Percentiles rank a stretch among this genome's conserved stretches.
Evolutionary conservation across 2,113 vertebrate genomes (phyloP).

Genomic region (Syngnathoides biaculeatus): DNA sequence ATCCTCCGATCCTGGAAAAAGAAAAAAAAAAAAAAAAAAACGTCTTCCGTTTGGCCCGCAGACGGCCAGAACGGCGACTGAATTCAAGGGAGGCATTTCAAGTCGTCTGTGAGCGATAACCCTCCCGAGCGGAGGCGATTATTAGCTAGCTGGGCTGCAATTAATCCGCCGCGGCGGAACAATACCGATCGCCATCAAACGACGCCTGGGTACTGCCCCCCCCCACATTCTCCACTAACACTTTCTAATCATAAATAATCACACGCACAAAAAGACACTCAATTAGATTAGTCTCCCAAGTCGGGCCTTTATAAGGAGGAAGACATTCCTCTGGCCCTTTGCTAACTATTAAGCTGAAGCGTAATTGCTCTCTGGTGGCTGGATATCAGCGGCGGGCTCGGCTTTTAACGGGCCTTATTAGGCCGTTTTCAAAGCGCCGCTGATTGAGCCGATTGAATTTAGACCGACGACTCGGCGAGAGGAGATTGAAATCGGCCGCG

Average conservation of each 20-base stretch:
- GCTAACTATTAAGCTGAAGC: constrained; percentile 74
- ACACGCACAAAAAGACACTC: constrained; percentile 72
- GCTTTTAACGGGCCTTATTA: constrained; percentile 76
- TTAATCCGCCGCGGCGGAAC: constrained; percentile 64
- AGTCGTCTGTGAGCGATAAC: constrained; percentile 49
- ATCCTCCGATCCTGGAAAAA: too few species aligned
- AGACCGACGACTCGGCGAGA: constrained; percentile 45
- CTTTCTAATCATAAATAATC: constrained; percentile 79
- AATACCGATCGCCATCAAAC: constrained; percentile 71
- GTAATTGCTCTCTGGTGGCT: constrained; percentile 80
- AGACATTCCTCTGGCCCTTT: constrained; percentile 66
- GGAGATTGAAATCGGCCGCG: constrained; percentile 53
- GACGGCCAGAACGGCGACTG: constrained; percentile 46
- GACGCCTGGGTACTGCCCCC: too few species aligned
- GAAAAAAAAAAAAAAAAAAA: background rate
- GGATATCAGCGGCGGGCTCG: constrained; percentile 70
- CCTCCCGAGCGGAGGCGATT: constrained; percentile 48
- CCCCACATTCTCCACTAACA: constrained; percentile 65
- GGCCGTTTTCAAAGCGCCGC: constrained; percentile 52
- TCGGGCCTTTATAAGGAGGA: constrained; percentile 63
- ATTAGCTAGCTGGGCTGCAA: constrained; percentile 64
- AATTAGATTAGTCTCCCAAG: constrained; percentile 77
- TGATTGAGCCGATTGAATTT: constrained; percentile 51
- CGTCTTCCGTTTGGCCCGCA: background rate
- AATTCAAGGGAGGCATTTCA: constrained; percentile 63